These are phyloP conservation scores for Seladonia tumulorum DNA, from an alignment of 2,888 invertebrate genomes.

Conservation along the genomic window DNA sequence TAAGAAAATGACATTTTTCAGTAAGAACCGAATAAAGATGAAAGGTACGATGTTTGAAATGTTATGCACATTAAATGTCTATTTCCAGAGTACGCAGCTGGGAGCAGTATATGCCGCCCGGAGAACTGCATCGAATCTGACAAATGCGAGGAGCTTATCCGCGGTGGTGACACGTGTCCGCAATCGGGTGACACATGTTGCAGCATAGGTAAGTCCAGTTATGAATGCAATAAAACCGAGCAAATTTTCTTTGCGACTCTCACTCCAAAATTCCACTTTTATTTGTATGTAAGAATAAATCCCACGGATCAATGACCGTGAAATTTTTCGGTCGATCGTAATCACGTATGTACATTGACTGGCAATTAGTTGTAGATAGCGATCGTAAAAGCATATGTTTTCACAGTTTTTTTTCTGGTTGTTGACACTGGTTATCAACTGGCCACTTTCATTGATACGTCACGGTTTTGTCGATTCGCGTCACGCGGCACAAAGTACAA, in stretches of 20 bases:
- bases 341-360: not conserved
- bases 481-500: slow-evolving; percentile 32
- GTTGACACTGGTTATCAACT: not conserved
- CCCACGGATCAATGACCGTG: not conserved
- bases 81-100: slow-evolving; percentile 48
- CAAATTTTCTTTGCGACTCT: not conserved
- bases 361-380: not conserved
- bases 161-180: slow-evolving; percentile 5
- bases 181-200: slow-evolving; percentile 50
- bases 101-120: slow-evolving; percentile 45
- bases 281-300: not conserved
- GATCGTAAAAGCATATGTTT: not conserved
- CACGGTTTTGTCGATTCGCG: slow-evolving; percentile 35
- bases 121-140: slow-evolving; percentile 64
- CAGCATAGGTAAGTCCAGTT: slow-evolving; percentile 54
- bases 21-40: not conserved
- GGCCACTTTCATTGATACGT: not conserved
- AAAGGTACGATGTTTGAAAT: not conserved
- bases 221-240: slow-evolving; percentile 2
- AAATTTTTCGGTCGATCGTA: not conserved
- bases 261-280: not conserved
- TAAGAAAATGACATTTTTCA: not conserved
- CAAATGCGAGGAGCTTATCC: slow-evolving; percentile 50
- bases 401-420: not conserved
- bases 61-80: not conserved